Base-by-base conservation (phyloP, 2,113 vertebrate genomes). In the Condylura cristata region DNA sequence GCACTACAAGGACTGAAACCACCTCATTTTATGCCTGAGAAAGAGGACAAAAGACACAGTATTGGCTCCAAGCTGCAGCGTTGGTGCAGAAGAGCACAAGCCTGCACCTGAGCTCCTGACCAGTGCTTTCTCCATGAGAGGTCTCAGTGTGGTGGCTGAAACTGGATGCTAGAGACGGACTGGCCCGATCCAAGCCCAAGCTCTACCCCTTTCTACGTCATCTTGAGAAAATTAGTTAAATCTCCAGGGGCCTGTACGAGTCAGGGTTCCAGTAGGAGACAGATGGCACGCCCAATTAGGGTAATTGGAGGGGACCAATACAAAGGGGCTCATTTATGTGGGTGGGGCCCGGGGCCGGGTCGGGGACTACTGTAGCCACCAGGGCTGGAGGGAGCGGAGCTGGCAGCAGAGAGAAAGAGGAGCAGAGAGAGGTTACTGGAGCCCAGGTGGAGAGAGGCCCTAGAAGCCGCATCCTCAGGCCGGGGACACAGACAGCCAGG, bases 91-190 rank as follows among this genome's bases (percentile, higher is more conserved):
- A 18, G 51, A 46, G n/a, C 37, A 20, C 14, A 14, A 5, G 18
- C 13, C 46, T 11, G 30, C 41, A 14, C 1, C 17, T 26, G 0
- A 46, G 10, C 12, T 68, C 41, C 81, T 51, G 39, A 14, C 3
- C n/a, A 6, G 46, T 14, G 56, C 39, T 51, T 26, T 12, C 75
- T 80, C 58, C 48, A 34, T 4, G 14, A 56, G 44, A 48, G 39
- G 2, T 5, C n/a, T 48, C 26, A 26, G 51, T 0, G 30, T 3
- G 2, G 17, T 3, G 8, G 13, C 32, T 34, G 7, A 46, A 24
- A 70, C 51, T 5, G 51, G 4, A 1, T 20, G 5, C 32, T 1
- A 1, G 41, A 24, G 20, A 34, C 26, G 32, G 22, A 17, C 53
- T 34, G 18, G 48, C 37, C 8, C 3, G 26, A 5, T n/a, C 39